Evolutionary conservation across 2,888 invertebrate species (phyloP).

Genomic region (Eupithecia subfuscata): DNA sequence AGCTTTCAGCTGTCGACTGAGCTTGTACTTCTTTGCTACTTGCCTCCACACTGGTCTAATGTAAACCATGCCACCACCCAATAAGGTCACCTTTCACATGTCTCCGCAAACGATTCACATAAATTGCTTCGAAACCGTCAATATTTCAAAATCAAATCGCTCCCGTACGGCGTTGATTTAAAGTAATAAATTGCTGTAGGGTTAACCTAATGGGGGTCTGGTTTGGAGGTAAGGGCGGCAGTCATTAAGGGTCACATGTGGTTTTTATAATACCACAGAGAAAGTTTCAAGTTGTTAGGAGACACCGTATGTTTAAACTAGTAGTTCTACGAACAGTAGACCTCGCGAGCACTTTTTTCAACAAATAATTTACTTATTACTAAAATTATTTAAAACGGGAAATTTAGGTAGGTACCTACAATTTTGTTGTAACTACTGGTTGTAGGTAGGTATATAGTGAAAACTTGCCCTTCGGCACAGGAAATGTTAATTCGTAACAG

Average conservation of each 20-base stretch:
- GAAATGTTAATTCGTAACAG: no score
- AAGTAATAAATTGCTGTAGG: slow-evolving; percentile 58
- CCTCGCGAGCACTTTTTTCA: no score
- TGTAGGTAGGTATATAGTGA: no score
- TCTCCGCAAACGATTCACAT: slow-evolving; percentile 37
- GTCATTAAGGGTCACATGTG: slow-evolving; percentile 36
- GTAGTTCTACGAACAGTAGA: no score
- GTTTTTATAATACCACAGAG: slow-evolving; percentile 31
- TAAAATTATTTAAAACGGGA: no score
- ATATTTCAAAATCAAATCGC: slow-evolving; percentile 70
- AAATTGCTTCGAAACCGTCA: slow-evolving; percentile 58
- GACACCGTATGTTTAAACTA: no score
- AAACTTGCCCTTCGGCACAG: no score
- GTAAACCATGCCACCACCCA: slow-evolving; percentile 7
- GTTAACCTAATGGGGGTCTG: slow-evolving; percentile 38
- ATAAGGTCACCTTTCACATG: slow-evolving; percentile 33
- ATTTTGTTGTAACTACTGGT: no score
- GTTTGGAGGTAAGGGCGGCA: slow-evolving; percentile 31
- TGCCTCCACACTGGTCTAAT: not conserved
- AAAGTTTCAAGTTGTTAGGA: slow-evolving; percentile 12
- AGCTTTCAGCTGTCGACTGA: not conserved
- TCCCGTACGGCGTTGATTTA: slow-evolving; percentile 60
- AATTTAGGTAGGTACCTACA: no score
- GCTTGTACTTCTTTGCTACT: not conserved
- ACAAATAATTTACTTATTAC: no score